Conservation (phyloP, 2,113 vertebrate genomes). For the Antechinus flavipes region DNA sequence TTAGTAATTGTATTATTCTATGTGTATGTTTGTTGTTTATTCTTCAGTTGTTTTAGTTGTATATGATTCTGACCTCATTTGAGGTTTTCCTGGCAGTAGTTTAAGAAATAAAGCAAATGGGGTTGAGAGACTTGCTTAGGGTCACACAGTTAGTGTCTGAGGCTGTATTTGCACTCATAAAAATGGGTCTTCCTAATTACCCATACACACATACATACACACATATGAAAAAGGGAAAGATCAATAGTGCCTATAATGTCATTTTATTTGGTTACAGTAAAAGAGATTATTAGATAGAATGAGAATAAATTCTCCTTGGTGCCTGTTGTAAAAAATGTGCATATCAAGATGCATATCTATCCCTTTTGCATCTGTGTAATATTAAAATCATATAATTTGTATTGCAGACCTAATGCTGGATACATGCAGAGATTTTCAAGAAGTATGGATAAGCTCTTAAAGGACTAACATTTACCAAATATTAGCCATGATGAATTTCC, state of each 20-base stretch:
- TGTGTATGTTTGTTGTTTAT: conserved; percentile 5
- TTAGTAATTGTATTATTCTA: conserved; percentile 61
- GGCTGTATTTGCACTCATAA: no score
- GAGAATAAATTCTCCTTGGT: neutral
- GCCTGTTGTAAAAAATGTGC: neutral
- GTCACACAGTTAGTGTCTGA: no score
- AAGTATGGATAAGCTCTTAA: neutral
- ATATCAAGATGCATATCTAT: neutral
- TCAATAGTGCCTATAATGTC: neutral
- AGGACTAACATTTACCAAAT: neutral
- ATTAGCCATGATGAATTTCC: neutral
- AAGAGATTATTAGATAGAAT: neutral
- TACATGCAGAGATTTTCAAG: neutral
- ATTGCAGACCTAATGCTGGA: neutral
- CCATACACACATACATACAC: no score
- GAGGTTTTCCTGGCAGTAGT: no score
- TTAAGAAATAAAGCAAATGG: no score
- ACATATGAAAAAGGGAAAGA: neutral
- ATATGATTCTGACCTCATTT: no score
- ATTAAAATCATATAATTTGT: neutral
- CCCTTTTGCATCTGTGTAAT: neutral
- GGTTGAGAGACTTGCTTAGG: no score
- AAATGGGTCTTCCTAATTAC: no score
- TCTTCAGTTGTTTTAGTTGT: no score
- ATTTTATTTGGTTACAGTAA: no score